Evolutionary conservation across 2,888 invertebrate species (phyloP), one percentile per base, ranked within the genome.

Genomic region (Sclerodermus sp.): DNA sequence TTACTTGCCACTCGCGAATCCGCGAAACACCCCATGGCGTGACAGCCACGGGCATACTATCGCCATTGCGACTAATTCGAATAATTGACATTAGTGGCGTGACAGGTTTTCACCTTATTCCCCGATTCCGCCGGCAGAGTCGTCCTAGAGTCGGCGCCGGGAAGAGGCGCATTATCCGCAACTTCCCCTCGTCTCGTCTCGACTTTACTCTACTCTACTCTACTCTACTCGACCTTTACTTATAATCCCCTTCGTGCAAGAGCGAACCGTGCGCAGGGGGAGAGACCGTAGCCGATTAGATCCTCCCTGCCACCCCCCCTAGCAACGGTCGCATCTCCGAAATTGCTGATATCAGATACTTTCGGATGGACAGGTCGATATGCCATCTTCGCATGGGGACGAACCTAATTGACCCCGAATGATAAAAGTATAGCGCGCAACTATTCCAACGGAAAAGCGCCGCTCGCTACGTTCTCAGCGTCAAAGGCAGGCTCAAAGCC

Each of bases 181-280:
- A 30, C 38, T 46, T 51, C 51, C 51, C 59, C 53, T 23, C n/a
- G n/a, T n/a, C n/a, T n/a, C n/a, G n/a, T n/a, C n/a, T n/a, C n/a
- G n/a, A n/a, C n/a, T n/a, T n/a, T n/a, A n/a, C n/a, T n/a, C n/a
- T n/a, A n/a, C n/a, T n/a, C n/a, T n/a, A n/a, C n/a, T n/a, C n/a
- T n/a, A n/a, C n/a, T n/a, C n/a, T 49, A 45, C 51, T 58, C 52
- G 54, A 58, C 58, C 57, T 55, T 53, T 48, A 54, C 53, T 51
- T 56, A 40, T 58, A 58, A 63, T 62, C 56, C 58, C 45, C 63
- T 49, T 49, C 49, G 52, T 51, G 50, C 40, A 14, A 51, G 13
- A 45, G 47, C 45, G 17, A 30, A 52, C 39, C 47, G 45, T 37
- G 52, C 55, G 58, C 58, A 44, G 48, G 46, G 62, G 58, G 54